Percentiles rank a stretch among this genome's conserved stretches.
These are phyloP conservation scores for Agriopis marginaria DNA, from an alignment of 2,888 invertebrate species.

Conservation along the genomic window DNA sequence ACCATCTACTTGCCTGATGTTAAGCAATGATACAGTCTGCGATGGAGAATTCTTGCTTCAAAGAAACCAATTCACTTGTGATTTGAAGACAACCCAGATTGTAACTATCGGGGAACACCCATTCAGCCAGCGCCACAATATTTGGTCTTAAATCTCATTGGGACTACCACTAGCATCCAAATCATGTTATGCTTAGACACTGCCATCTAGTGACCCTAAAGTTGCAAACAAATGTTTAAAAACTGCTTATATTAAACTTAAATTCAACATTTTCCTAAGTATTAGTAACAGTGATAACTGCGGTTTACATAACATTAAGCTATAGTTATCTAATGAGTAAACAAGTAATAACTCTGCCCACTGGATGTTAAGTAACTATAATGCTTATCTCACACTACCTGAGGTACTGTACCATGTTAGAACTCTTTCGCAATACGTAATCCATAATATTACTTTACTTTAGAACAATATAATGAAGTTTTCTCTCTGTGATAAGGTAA, in stretches of 20 bases:
- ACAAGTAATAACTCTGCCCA: slow-evolving; percentile 17
- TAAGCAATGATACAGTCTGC: too few species aligned
- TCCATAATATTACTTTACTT: not conserved
- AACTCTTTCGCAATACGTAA: slow-evolving; percentile 7
- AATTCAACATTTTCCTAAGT: not conserved
- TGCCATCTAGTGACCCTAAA: too few species aligned
- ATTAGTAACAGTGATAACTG: slow-evolving; percentile 17
- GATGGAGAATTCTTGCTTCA: too few species aligned
- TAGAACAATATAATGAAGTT: not conserved
- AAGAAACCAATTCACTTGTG: too few species aligned
- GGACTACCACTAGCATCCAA: too few species aligned
- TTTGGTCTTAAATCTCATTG: too few species aligned
- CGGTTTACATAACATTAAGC: slow-evolving; percentile 27
- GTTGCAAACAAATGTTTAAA: not conserved
- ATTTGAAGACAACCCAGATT: too few species aligned
- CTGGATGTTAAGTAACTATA: slow-evolving; percentile 18
- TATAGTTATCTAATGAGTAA: slow-evolving; percentile 36
- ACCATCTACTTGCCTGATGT: too few species aligned
- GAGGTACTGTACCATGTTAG: not conserved
- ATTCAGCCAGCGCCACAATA: too few species aligned
- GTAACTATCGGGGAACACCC: too few species aligned
- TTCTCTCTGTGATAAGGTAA: slow-evolving; percentile 10
- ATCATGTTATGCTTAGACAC: too few species aligned
- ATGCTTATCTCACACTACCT: slow-evolving; percentile 22
- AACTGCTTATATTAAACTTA: not conserved